Evolutionary conservation across 2,797 vertebrate species (phyloP).

Genomic region (Cercopithecus hamlyni): DNA sequence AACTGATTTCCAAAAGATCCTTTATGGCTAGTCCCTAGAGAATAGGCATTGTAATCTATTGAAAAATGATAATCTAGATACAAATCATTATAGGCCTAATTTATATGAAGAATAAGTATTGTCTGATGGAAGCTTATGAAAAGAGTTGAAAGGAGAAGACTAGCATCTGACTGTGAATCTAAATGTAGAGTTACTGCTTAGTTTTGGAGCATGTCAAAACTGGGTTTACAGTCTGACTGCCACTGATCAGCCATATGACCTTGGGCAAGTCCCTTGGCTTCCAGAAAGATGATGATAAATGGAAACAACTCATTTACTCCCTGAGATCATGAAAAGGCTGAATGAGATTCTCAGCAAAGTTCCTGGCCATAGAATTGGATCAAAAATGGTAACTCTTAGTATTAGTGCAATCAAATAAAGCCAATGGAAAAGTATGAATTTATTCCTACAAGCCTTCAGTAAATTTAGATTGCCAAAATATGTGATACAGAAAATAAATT

Average conservation of each 20-base stretch:
- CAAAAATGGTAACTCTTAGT: neutral
- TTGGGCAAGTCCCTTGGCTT: neutral
- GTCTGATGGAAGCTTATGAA: neutral
- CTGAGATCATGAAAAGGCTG: neutral
- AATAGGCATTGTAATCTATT: neutral
- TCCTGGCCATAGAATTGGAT: neutral
- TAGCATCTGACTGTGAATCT: neutral
- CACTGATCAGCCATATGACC: neutral
- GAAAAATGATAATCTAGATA: slow-evolving; percentile 43
- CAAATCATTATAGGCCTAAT: neutral
- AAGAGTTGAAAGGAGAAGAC: neutral
- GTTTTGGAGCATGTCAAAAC: neutral
- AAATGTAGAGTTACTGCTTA: fast-evolving
- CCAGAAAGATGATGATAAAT: neutral
- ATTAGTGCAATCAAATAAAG: neutral
- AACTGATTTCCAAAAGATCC: slow-evolving; percentile 38
- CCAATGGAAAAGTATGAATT: neutral
- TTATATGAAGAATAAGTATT: neutral
- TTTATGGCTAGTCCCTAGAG: neutral
- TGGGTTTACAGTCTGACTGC: neutral
- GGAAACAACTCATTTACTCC: neutral
- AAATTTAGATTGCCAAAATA: neutral
- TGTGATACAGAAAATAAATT: neutral
- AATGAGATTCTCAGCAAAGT: neutral
- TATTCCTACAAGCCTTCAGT: neutral